Conservation (phyloP, 2,888 invertebrate species). For the Agelastica alni region DNA sequence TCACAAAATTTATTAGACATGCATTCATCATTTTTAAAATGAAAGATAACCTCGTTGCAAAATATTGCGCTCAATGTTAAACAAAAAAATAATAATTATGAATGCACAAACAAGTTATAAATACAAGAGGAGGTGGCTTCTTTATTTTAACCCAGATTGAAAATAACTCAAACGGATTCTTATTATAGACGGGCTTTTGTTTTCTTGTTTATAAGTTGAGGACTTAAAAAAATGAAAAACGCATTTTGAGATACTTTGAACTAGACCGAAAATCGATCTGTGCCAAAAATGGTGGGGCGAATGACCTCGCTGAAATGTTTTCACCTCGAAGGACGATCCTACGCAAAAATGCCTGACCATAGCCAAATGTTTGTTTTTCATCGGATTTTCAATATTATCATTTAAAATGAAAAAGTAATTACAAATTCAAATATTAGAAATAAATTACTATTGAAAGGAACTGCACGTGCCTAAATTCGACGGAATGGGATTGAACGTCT, state of each 20-base stretch:
- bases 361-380: background rate
- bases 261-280: slow-evolving; percentile 6
- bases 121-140: background rate
- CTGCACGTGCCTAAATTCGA: too few species aligned
- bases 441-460: too few species aligned
- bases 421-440: too few species aligned
- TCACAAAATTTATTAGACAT: too few species aligned
- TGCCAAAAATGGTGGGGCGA: slow-evolving; percentile 10
- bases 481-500: too few species aligned
- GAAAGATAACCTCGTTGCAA: background rate
- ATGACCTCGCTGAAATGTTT: slow-evolving; percentile 6
- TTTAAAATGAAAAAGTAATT: too few species aligned
- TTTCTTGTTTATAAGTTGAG: background rate
- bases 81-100: background rate
- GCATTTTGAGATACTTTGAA: slow-evolving; percentile 1
- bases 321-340: slow-evolving; percentile 1
- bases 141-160: slow-evolving; percentile 5
- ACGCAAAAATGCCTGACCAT: slow-evolving; percentile 7
- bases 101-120: background rate
- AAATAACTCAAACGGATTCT: background rate
- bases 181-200: slow-evolving; percentile 9
- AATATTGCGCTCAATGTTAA: background rate
- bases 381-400: background rate
- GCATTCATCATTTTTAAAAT: too few species aligned
- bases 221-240: background rate